Conservation (phyloP, 2,888 invertebrate genomes). For the Andrena trimmerana region DNA sequence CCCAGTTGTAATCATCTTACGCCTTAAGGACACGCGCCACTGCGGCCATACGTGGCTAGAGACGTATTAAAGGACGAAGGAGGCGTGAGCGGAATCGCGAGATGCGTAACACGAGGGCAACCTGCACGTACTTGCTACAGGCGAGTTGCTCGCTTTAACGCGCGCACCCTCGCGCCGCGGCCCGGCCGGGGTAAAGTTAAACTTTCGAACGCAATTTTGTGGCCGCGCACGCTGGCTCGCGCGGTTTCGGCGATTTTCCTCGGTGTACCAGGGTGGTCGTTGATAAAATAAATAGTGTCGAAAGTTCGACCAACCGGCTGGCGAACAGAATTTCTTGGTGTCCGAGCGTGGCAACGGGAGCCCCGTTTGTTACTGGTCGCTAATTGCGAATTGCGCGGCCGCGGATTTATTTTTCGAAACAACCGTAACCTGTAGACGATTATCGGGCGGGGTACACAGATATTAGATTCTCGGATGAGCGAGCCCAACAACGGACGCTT, state of each 20-base stretch:
- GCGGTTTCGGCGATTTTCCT: constrained; percentile 25
- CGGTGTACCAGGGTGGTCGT: not conserved
- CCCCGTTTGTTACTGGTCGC: not conserved
- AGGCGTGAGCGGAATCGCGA: constrained; percentile 47
- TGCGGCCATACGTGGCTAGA: constrained; percentile 57
- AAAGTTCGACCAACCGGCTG: constrained; percentile 2
- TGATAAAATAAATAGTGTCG: constrained; percentile 42
- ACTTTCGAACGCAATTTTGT: constrained; percentile 60
- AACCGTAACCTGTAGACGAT: constrained; percentile 17
- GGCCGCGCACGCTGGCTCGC: constrained; percentile 26
- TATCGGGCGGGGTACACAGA: constrained; percentile 12
- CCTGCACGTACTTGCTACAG: not conserved
- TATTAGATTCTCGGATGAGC: constrained; percentile 53
- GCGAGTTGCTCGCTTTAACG: constrained; percentile 11
- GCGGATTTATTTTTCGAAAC: constrained; percentile 17
- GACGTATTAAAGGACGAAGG: constrained; percentile 50
- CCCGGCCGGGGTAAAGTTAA: constrained; percentile 8
- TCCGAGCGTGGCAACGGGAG: not conserved
- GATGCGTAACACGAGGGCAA: constrained; percentile 25
- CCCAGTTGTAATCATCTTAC: constrained; percentile 60
- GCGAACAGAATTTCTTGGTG: not conserved
- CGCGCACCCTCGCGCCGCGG: not conserved
- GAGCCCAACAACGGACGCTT: constrained; percentile 9
- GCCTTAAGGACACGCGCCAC: constrained; percentile 47
- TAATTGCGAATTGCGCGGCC: constrained; percentile 8